Conservation (phyloP, 2,888 invertebrate species). For the Rhagophthalmus giganteus region DNA sequence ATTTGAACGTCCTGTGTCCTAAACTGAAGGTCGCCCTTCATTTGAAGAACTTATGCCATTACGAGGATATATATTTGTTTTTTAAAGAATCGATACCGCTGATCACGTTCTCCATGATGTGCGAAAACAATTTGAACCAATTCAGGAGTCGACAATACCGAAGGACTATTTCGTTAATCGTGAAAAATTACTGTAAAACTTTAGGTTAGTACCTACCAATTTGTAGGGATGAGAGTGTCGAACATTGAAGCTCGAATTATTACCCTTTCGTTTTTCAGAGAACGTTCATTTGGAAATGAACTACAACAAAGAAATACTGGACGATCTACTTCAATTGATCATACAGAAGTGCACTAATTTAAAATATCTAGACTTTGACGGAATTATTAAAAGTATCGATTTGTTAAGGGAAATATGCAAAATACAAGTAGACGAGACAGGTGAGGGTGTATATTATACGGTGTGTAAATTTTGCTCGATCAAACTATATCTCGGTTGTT, state of each 20-base stretch:
- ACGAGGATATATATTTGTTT: constrained; percentile 55
- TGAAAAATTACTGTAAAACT: constrained; percentile 52
- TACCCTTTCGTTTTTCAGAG: constrained; percentile 44
- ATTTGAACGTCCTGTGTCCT: constrained; percentile 51
- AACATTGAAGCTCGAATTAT: too few relatives aligned
- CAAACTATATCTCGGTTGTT: not conserved
- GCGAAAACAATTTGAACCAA: constrained; percentile 56
- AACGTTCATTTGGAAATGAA: constrained; percentile 54
- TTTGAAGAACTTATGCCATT: constrained; percentile 51
- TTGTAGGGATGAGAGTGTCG: not conserved
- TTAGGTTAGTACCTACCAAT: constrained; percentile 47
- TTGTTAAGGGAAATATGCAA: constrained; percentile 46
- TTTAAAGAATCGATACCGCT: constrained; percentile 56
- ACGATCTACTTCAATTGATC: constrained; percentile 54
- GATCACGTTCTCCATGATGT: constrained; percentile 54
- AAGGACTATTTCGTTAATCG: constrained; percentile 52
- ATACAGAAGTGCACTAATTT: constrained; percentile 52
- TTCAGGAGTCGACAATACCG: constrained; percentile 55
- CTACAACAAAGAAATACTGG: constrained; percentile 56
- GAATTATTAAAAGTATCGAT: constrained; percentile 54
- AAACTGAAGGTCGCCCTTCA: constrained; percentile 51
- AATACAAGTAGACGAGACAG: constrained; percentile 8
- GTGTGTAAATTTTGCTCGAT: too few relatives aligned
- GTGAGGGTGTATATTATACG: not conserved
- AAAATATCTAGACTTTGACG: constrained; percentile 55